These are phyloP conservation scores for Drosophila anceps DNA, from an alignment of 2,888 invertebrate species.

Conservation along the genomic window DNA sequence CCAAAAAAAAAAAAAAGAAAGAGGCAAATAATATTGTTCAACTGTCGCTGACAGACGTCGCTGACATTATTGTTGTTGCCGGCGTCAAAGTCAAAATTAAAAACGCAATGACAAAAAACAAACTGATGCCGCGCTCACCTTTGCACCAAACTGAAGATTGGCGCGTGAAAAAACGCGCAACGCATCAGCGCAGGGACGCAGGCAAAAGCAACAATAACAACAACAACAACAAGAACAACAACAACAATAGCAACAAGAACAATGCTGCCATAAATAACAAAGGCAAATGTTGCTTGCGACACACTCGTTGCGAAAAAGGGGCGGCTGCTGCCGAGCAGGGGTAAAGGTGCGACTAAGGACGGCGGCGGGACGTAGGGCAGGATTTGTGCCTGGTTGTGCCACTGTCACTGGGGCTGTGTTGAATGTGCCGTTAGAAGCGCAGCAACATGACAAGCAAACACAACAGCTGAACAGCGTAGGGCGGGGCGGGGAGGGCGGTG, in stretches of 20 bases:
- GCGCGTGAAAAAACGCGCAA: conserved; percentile 67
- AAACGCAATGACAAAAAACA: conserved; percentile 62
- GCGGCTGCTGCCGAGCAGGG: conserved; percentile 52
- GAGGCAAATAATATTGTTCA: conserved; percentile 10
- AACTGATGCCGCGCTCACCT: conserved; percentile 22
- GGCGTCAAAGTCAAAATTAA: conserved; percentile 63
- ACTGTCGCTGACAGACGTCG: conserved; percentile 57
- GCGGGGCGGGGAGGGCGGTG: not conserved
- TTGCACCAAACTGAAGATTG: conserved; percentile 27
- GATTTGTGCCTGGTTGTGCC: conserved; percentile 40
- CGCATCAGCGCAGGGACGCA: conserved; percentile 53
- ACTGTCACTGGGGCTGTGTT: conserved; percentile 56
- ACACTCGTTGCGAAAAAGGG: conserved; percentile 37
- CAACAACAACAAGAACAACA: conserved; percentile 36
- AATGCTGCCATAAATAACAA: conserved; percentile 79
- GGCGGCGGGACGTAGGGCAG: not conserved
- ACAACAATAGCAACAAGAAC: conserved; percentile 52
- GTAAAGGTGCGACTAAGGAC: conserved; percentile 7
- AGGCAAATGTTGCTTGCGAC: conserved; percentile 68
- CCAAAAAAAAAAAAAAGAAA: conserved; percentile 9
- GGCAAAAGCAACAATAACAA: conserved; percentile 17
- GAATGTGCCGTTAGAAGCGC: conserved; percentile 71
- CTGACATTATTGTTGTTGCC: conserved; percentile 41
- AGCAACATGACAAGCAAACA: conserved; percentile 58
- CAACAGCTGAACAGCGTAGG: conserved; percentile 12